These are phyloP conservation scores for Quadroppia sp. DNA, from an alignment of 2,888 invertebrate species.

Conservation along the genomic window DNA sequence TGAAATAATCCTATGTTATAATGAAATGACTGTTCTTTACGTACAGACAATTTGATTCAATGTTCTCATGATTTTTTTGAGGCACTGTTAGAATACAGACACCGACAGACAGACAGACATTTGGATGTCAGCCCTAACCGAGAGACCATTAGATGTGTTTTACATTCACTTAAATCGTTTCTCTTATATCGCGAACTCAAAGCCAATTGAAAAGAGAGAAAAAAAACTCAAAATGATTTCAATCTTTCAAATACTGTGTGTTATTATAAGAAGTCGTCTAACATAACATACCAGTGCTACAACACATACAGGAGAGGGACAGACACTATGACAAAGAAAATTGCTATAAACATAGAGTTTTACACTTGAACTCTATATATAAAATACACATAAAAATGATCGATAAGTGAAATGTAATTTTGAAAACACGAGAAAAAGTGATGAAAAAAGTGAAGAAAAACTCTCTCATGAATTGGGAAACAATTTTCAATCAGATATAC, in stretches of 20 bases:
- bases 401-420: constrained; percentile 18
- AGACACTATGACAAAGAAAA: background rate
- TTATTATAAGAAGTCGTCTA: no score
- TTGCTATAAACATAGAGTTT: background rate
- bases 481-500: background rate
- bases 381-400: constrained; percentile 17
- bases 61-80: background rate
- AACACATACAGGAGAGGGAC: background rate
- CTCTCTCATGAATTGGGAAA: background rate
- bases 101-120: background rate
- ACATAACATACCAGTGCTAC: background rate
- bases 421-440: background rate
- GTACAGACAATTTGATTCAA: no score
- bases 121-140: background rate
- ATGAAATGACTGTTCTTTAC: background rate
- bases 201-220: constrained; percentile 23
- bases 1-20: constrained; percentile 4
- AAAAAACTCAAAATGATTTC: no score
- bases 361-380: constrained; percentile 6
- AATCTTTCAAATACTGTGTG: constrained; percentile 6
- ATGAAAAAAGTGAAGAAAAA: no score
- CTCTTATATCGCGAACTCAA: background rate
- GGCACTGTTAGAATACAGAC: background rate
- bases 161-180: background rate
- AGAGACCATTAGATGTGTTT: constrained; percentile 8